Percentiles rank a stretch among this genome's conserved stretches.
Conservation (phyloP, 2,797 vertebrate species). For the Perodicticus potto region DNA sequence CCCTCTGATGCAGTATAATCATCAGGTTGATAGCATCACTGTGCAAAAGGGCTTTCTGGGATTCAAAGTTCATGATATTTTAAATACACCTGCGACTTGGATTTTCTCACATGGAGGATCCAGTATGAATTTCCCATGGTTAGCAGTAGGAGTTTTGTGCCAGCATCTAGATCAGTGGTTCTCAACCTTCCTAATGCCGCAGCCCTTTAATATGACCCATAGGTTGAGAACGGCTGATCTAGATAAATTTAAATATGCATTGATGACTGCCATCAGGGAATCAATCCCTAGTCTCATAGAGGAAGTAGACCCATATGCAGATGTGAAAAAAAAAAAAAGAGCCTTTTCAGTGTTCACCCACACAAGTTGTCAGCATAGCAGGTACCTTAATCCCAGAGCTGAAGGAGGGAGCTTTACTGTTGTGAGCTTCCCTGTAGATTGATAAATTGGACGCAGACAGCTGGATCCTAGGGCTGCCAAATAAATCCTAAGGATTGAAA, state of each 20-base stretch:
- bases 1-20: background rate
- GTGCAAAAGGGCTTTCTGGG: background rate
- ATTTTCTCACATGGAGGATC: background rate
- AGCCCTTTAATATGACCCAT: too few species aligned
- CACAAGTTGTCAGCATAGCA: background rate
- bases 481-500: conserved; percentile 18
- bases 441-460: background rate
- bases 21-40: background rate
- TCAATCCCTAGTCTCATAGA: background rate
- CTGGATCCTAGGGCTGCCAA: background rate
- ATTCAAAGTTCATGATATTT: background rate
- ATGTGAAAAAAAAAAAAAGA: background rate
- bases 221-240: background rate
- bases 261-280: background rate
- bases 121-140: background rate
- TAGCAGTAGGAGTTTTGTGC: background rate
- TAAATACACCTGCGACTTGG: background rate
- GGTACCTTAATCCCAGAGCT: background rate
- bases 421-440: background rate
- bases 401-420: background rate
- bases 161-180: background rate
- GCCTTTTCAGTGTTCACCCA: background rate
- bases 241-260: background rate
- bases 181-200: too few species aligned
- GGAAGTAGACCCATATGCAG: background rate